Evolutionary conservation across 1,140 invertebrate species (phyloP), one percentile per base, ranked within the genome.

Genomic region (Leguminivora glycinivorella): DNA sequence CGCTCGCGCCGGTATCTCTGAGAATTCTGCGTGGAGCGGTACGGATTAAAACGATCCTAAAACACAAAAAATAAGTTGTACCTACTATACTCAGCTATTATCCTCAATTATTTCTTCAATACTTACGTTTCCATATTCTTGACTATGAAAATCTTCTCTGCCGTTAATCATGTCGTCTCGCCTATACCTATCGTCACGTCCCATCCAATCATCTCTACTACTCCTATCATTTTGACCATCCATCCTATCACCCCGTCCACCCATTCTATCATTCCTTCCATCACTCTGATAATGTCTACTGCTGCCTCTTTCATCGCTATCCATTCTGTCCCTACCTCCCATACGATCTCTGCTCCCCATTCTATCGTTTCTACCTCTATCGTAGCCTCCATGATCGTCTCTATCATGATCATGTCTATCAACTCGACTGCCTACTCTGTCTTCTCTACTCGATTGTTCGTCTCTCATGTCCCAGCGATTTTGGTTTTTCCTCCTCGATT

Each of bases 1-100:
- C 72, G 81, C 26, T 84, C 82, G 0, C 88, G 76, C 70, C 82
- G 86, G 47, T 83, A 86, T 17, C 88, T 78, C 56, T 80, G 72
- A 12, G 80, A 66, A 2, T 75, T 38, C 66, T 79, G 75, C 6
- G 76, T 72, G 9, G 81, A 76, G 31, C 75, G 76, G 52, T 79
- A 80, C 17, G 69, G 72, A 56, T 75, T 74, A 22, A 78, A 76
- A 4, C 67, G 69, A 5, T 78, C 69, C 73, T 79, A 56, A 67
- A 69, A 68, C 14, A 67, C 52, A 7, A n/a, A 22, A 2, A 17
- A 47, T 47, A n/a, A 17, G 12, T 47, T 19, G 19, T 52, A 52
- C n/a, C 6, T 22, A 19, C 17, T 9, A 1, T 7, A 6, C 5
- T 52, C 17, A 52, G 14, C 10, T n/a, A n/a, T 43, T n/a, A 43